Evolutionary conservation across 2,888 invertebrate genomes (phyloP).

Genomic region (Archips xylosteana): DNA sequence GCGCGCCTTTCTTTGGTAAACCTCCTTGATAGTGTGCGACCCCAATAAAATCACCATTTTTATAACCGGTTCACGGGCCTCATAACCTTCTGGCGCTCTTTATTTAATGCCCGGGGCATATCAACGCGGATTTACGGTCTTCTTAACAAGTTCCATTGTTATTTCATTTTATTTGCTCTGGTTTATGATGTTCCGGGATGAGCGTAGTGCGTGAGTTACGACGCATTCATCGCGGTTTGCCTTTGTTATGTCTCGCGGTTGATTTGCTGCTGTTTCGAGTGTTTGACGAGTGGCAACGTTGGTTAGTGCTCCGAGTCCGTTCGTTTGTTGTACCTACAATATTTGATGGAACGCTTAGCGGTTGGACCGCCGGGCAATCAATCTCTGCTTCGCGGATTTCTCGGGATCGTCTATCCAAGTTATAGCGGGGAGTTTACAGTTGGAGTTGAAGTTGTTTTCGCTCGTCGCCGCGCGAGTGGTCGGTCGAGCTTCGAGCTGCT

Average conservation of each 20-base stretch:
- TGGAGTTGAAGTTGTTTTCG: constrained; percentile 47
- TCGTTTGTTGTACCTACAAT: background rate
- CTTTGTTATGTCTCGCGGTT: constrained; percentile 20
- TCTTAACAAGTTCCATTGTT: constrained; percentile 56
- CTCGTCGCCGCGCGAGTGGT: constrained; percentile 24
- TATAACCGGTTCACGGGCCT: constrained; percentile 63
- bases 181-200: constrained; percentile 48
- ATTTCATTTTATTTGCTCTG: constrained; percentile 45
- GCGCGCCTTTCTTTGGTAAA: constrained; percentile 45
- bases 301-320: background rate
- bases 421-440: constrained; percentile 17
- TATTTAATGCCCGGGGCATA: constrained; percentile 60
- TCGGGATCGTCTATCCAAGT: constrained; percentile 19
- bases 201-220: constrained; percentile 49
- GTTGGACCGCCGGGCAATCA: constrained; percentile 31
- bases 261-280: background rate
- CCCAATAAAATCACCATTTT: constrained; percentile 70
- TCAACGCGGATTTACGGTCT: constrained; percentile 59
- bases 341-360: background rate
- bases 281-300: background rate
- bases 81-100: constrained; percentile 61
- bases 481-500: constrained; percentile 49
- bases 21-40: constrained; percentile 56
- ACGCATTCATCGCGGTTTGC: constrained; percentile 43
- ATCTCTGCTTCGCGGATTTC: constrained; percentile 14